Conservation (phyloP, 2,797 vertebrate species). For the Carcharodon carcharias region DNA sequence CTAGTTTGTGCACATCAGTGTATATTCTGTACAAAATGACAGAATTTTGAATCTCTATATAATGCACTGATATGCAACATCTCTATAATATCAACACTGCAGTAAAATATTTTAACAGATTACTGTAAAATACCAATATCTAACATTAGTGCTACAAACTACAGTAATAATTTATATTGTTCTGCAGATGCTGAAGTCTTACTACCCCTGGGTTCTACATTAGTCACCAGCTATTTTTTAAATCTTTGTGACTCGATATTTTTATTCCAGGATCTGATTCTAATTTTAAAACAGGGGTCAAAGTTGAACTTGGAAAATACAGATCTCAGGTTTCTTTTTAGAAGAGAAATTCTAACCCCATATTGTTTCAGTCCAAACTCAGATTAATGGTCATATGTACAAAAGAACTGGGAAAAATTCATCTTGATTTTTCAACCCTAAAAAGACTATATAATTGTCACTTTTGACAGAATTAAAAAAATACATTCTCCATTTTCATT, state of each 20-base stretch:
- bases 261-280: neutral
- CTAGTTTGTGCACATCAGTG: neutral
- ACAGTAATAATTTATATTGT: neutral
- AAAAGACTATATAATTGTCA: neutral
- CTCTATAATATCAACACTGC: neutral
- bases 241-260: neutral
- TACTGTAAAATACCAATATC: neutral
- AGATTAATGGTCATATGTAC: neutral
- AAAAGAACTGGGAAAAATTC: neutral
- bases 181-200: neutral
- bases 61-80: neutral
- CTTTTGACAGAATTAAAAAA: neutral
- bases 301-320: neutral
- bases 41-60: neutral
- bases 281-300: neutral
- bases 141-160: neutral
- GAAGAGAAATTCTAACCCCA: neutral
- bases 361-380: neutral
- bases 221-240: neutral
- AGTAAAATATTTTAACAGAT: neutral
- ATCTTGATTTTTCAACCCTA: neutral
- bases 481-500: conserved; percentile 14
- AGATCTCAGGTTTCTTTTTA: neutral
- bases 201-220: neutral
- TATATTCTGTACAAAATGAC: neutral